Conservation (phyloP, 2,797 vertebrate species). For the Arvicola amphibius region DNA sequence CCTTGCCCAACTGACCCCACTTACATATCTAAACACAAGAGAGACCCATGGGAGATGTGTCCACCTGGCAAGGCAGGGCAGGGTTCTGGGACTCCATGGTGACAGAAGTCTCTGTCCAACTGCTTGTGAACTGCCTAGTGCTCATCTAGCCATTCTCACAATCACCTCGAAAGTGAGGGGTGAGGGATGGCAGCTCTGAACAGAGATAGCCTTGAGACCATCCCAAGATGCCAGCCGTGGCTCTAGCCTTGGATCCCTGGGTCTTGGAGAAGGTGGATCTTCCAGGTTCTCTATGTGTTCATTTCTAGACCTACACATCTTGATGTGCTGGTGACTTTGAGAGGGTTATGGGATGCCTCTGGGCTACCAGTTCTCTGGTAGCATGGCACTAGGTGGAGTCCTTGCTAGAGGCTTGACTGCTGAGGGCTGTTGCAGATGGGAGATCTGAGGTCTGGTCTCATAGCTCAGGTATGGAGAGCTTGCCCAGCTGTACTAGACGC, state of each 20-base stretch:
- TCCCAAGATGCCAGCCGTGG: background rate
- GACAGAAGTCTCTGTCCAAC: background rate
- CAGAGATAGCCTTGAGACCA: background rate
- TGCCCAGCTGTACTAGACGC: background rate
- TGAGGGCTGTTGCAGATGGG: background rate
- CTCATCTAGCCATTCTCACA: background rate
- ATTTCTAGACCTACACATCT: background rate
- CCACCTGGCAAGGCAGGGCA: background rate
- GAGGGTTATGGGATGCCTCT: background rate
- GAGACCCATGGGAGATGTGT: background rate
- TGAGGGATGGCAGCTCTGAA: background rate
- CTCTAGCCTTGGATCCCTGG: background rate
- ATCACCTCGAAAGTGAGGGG: background rate
- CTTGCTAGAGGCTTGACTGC: background rate
- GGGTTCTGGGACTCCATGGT: background rate
- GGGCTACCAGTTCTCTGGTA: background rate
- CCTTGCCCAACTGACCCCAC: background rate
- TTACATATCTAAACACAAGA: background rate
- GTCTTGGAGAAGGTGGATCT: background rate
- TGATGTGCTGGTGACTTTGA: constrained; percentile 31
- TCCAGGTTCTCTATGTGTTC: background rate
- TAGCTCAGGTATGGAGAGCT: background rate
- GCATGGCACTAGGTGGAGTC: background rate
- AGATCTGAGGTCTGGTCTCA: background rate
- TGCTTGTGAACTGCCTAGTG: background rate